Evolutionary conservation across 2,113 vertebrate genomes (phyloP), one percentile per base, ranked within the genome.

Genomic region (Ibidorhyncha struthersii): DNA sequence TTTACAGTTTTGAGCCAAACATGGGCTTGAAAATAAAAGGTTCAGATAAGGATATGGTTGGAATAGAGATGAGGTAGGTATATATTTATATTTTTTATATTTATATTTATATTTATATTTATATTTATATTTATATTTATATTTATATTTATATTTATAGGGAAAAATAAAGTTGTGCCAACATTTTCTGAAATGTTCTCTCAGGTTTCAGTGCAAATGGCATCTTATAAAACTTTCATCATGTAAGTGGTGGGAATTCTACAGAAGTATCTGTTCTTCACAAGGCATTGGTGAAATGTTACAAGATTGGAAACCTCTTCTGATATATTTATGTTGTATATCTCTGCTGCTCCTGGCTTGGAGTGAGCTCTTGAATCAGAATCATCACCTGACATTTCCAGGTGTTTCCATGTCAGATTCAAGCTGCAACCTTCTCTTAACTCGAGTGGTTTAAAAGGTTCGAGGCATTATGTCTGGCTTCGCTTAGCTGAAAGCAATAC

Each of bases 21-120:
- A 32, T 0, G 0, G 45, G 12, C 52, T 89, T 93, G 66, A 40
- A 91, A 83, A 73, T 20, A 52, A 84, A 79, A 90, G 40, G 74
- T 93, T 96, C 92, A 93, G 84, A 80, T 93, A 49, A 95, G 82
- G 82, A 80, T 90, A 85, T 61, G 17, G 9, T 56, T 93, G 52
- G 66, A 84, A 47, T 6, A 82, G 78, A 77, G 40, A 49, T 58
- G 78, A 77, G 40, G 23, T n/a, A 55, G 43, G 40, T 40, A 40
- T 40, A 40, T 40, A 40, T 40, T 40, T 40, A 40, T 40, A 40
- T 40, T 40, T 40, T n/a, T n/a, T n/a, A n/a, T n/a, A n/a, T n/a
- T n/a, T n/a, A n/a, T n/a, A n/a, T n/a, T n/a, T n/a, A n/a, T n/a
- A n/a, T n/a, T n/a, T n/a, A n/a, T n/a, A n/a, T n/a, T n/a, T n/a